Base-by-base conservation (phyloP, 2,888 invertebrate species). In the Diabrotica balteata region DNA sequence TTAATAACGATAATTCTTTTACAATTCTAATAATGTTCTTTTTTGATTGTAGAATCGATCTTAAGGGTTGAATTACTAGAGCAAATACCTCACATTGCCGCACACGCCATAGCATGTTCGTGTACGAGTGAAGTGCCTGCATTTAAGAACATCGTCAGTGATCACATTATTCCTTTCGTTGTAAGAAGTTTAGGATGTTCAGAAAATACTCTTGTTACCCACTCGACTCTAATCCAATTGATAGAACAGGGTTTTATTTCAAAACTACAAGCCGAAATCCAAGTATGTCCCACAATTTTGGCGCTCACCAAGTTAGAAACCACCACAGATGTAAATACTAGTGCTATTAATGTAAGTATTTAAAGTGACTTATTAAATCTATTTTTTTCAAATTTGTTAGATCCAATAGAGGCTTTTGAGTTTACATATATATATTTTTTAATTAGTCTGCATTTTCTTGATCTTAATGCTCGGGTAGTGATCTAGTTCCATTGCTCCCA, bases 51-150 rank as follows among this genome's bases (percentile, higher is more conserved):
- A 91, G 91, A 90, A 77, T 84, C 86, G 42, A 83, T 86, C 67
- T 87, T 91, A 17, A 85, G 89, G 68, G 86, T 86, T 42, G 89
- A 90, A 77, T 80, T 91, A 77, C 86, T 91, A 81, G 89, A 91
- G 77, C 90, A 90, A 77, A 85, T 92, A 62, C 90, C 91, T 7
- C 87, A 89, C 75, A 85, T 91, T 69, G 90, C 90, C 10, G 84
- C 88, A 72, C 86, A 32, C 1, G 90, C 89, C 71, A 84, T 87
- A 72, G 88, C 88, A 77, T 80, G 79, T 69, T 77, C 79, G 8
- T 80, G 79, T 69, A 76, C 79, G 8, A 85, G 85, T 68, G 81
- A 84, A 49, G 81, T 83, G 54, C 85, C 85, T 49, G 82, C 83
- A 49, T 81, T 88, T 65, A 85, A 84, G 44, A 83, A 86, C 76